These are phyloP conservation scores for Drosophila kohkoa DNA, from an alignment of 1,140 invertebrate genomes.

Conservation along the genomic window DNA sequence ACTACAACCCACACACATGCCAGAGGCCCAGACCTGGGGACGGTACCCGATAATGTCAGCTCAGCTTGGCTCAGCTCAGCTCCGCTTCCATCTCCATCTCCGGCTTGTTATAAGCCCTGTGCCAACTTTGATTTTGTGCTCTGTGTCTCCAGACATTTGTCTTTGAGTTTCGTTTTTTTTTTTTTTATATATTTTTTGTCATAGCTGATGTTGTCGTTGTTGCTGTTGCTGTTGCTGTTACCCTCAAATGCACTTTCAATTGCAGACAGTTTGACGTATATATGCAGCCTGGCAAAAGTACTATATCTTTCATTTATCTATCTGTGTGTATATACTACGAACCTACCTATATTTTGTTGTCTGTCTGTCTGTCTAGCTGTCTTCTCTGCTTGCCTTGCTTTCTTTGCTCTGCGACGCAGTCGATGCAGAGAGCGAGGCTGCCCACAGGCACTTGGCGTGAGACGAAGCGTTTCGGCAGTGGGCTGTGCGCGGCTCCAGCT, in stretches of 20 bases:
- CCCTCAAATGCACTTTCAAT: slow-evolving; percentile 83
- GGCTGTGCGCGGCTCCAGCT: slow-evolving; percentile 45
- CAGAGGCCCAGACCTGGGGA: slow-evolving; percentile 38
- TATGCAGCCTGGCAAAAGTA: slow-evolving; percentile 65
- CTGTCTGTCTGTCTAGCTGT: slow-evolving; percentile 17
- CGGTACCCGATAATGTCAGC: slow-evolving; percentile 75
- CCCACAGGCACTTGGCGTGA: slow-evolving; percentile 77
- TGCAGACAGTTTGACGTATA: slow-evolving; percentile 82
- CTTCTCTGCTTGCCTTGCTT: slow-evolving; percentile 49
- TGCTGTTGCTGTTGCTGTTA: slow-evolving; percentile 43
- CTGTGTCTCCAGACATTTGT: slow-evolving; percentile 76
- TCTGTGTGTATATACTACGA: slow-evolving; percentile 48
- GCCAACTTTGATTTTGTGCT: slow-evolving; percentile 74
- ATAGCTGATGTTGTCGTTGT: slow-evolving; percentile 36
- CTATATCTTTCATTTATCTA: slow-evolving; percentile 83
- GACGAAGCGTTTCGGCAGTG: slow-evolving; percentile 62
- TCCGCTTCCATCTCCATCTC: slow-evolving; percentile 40
- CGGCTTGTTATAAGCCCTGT: slow-evolving; percentile 73
- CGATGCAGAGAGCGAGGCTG: slow-evolving; percentile 37
- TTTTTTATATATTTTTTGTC: slow-evolving; percentile 19
- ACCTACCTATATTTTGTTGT: slow-evolving; percentile 63
- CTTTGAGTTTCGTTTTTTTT: slow-evolving; percentile 29
- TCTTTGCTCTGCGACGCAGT: slow-evolving; percentile 52
- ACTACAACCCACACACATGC: slow-evolving; percentile 77
- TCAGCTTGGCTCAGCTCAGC: slow-evolving; percentile 56